phyloP scores from a whole-genome alignment of 1,140 invertebrate species.

The Euglossa dilemma region DNA sequence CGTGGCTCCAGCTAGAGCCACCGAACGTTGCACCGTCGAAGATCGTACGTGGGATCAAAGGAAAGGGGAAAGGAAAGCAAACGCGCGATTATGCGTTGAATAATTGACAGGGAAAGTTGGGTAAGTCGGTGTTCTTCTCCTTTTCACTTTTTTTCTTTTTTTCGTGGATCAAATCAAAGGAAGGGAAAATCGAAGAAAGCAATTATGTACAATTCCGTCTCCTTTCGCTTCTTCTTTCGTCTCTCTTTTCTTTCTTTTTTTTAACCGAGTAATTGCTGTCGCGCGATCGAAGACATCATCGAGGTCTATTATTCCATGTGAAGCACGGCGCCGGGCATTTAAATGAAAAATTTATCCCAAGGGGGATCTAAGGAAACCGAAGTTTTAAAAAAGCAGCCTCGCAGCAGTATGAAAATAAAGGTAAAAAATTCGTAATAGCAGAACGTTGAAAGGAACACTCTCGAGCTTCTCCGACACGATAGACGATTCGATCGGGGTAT shows the following conservation, averaged over 20 bases:
- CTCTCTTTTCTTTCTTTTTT: not conserved
- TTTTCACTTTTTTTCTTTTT: not conserved
- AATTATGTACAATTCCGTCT: conserved; percentile 11
- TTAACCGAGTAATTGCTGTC: not conserved
- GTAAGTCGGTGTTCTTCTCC: not conserved
- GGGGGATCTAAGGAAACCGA: no score
- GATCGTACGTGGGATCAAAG: not conserved
- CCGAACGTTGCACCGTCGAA: not conserved
- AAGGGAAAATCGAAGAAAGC: conserved; percentile 19
- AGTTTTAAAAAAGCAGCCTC: no score
- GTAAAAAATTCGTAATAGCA: no score
- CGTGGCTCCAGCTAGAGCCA: not conserved
- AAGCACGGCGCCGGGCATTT: no score
- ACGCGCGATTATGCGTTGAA: conserved; percentile 56
- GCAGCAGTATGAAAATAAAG: no score
- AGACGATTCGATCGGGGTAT: no score
- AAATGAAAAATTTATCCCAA: no score
- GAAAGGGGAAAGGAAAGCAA: conserved; percentile 25
- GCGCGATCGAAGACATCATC: conserved; percentile 3
- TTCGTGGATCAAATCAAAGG: conserved; percentile 9
- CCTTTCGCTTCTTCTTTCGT: not conserved
- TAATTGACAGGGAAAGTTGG: conserved; percentile 50
- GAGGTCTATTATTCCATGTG: not conserved
- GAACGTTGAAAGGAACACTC: no score
- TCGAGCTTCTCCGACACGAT: no score